Evolutionary conservation across 2,888 invertebrate genomes (phyloP).

Genomic region (Bedellia somnulentella): DNA sequence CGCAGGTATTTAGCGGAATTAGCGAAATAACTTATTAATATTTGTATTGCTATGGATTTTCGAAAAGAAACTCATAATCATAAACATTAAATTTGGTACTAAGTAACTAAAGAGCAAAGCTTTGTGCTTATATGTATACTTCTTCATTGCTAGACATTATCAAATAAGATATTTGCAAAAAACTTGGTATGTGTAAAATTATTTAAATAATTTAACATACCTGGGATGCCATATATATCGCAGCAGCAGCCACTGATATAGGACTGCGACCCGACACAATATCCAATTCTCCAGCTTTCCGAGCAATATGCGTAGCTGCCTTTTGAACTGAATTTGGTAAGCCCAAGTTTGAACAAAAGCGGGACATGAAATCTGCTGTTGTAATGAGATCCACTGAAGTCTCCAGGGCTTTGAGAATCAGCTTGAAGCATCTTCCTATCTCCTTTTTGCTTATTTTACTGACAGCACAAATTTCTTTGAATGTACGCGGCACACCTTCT

Average conservation of each 20-base stretch:
- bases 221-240: constrained; percentile 99
- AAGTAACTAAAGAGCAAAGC: too few species aligned
- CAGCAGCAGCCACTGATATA: constrained; percentile 98
- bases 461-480: constrained; percentile 99
- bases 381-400: constrained; percentile 97
- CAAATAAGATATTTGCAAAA: too few species aligned
- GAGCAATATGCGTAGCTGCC: constrained; percentile 95
- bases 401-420: constrained; percentile 93
- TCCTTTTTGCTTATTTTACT: constrained; percentile 99
- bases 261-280: constrained; percentile 97
- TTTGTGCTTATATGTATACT: too few species aligned
- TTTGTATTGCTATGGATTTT: too few species aligned
- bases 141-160: too few species aligned
- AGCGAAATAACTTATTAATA: too few species aligned
- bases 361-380: constrained; percentile 98
- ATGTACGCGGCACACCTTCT: constrained; percentile 97
- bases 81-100: too few species aligned
- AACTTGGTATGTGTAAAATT: too few species aligned
- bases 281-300: constrained; percentile 94
- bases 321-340: constrained; percentile 86
- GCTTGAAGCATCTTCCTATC: constrained; percentile 96
- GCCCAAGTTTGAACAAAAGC: constrained; percentile 94
- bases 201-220: too few species aligned
- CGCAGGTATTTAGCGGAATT: too few species aligned
- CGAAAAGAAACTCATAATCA: too few species aligned